These are phyloP conservation scores for Pygmarrhopalites habei DNA, from an alignment of 1,140 invertebrate species.

Conservation along the genomic window DNA sequence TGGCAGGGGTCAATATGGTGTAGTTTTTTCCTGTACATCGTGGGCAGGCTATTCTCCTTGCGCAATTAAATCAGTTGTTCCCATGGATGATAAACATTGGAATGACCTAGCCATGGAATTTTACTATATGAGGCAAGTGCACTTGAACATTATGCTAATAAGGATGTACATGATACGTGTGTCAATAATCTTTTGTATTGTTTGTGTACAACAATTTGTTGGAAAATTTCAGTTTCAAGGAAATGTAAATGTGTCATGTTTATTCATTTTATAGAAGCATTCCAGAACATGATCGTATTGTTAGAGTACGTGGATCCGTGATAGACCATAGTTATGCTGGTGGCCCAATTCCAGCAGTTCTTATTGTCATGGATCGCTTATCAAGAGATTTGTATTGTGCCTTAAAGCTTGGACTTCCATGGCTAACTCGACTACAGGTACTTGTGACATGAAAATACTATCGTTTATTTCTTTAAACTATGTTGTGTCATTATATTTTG, in stretches of 20 bases:
- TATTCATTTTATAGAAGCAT: slow-evolving; percentile 56
- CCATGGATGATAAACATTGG: slow-evolving; percentile 84
- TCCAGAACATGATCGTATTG: slow-evolving; percentile 73
- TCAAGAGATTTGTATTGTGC: slow-evolving; percentile 73
- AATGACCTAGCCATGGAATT: slow-evolving; percentile 88
- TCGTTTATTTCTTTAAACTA: background rate
- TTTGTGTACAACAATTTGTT: background rate
- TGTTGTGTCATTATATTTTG: background rate
- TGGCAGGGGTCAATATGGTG: slow-evolving; percentile 83
- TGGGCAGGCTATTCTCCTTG: slow-evolving; percentile 64
- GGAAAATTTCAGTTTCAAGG: background rate
- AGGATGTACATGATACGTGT: no score
- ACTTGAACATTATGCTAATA: no score
- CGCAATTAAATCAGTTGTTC: slow-evolving; percentile 85
- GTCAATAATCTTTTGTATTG: background rate
- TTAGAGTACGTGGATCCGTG: slow-evolving; percentile 70
- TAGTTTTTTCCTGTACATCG: slow-evolving; percentile 75
- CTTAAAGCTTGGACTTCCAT: slow-evolving; percentile 62
- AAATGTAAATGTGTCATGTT: slow-evolving; percentile 4
- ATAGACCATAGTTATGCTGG: slow-evolving; percentile 70
- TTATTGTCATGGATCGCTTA: slow-evolving; percentile 68
- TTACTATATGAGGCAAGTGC: slow-evolving; percentile 66
- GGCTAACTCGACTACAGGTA: slow-evolving; percentile 54
- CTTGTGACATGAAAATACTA: no score
- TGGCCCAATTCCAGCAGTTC: slow-evolving; percentile 62